Evolutionary conservation across 2,797 vertebrate species (phyloP).

Genomic region (Sebastiscus albofasciatus): DNA sequence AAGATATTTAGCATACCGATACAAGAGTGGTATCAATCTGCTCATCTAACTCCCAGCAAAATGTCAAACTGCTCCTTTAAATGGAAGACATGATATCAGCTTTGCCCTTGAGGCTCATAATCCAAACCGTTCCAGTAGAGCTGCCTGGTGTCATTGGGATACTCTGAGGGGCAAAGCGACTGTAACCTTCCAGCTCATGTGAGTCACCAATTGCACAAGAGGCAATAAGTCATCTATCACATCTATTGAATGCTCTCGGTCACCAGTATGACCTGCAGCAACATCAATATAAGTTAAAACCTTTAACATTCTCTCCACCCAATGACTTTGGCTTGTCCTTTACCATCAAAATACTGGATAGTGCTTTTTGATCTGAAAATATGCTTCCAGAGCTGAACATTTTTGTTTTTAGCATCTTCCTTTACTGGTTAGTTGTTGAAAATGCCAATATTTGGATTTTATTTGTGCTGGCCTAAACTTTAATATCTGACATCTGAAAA

Average conservation of each 20-base stretch:
- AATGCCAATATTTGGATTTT: slow-evolving; percentile 23
- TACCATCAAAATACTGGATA: background rate
- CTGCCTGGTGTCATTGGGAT: slow-evolving; percentile 8
- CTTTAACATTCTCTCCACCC: background rate
- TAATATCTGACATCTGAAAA: background rate
- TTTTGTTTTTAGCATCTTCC: background rate
- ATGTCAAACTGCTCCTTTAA: background rate
- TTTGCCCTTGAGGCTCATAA: slow-evolving; percentile 33
- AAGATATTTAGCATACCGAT: background rate
- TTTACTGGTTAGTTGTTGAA: background rate
- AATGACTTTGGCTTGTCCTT: background rate
- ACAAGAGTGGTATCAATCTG: background rate
- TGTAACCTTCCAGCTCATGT: slow-evolving; percentile 18
- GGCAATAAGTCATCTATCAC: slow-evolving; percentile 44
- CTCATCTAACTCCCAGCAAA: background rate
- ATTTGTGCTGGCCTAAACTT: background rate
- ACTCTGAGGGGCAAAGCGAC: slow-evolving; percentile 7
- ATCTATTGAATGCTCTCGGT: slow-evolving; percentile 30
- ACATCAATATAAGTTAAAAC: slow-evolving; percentile 27
- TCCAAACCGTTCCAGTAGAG: slow-evolving; percentile 17
- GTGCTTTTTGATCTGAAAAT: background rate
- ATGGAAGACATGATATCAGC: background rate
- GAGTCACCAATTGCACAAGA: slow-evolving; percentile 23
- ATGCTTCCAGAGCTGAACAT: background rate
- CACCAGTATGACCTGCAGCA: slow-evolving; percentile 8